Evolutionary conservation across 2,888 invertebrate species (phyloP).

Genomic region (Julus scanicus): DNA sequence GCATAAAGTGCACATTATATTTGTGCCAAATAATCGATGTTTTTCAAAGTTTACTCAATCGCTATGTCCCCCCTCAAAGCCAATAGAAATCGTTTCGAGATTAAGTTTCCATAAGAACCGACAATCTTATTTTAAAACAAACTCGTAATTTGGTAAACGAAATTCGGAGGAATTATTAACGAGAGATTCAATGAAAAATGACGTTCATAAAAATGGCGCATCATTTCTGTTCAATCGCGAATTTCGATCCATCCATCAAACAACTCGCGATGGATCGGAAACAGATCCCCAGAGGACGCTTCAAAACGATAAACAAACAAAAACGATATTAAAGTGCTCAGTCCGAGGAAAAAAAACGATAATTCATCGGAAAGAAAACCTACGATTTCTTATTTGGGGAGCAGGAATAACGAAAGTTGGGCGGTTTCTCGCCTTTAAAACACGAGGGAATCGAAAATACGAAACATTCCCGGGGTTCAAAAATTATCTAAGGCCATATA

Average conservation of each 20-base stretch:
- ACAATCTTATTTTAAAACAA: background rate
- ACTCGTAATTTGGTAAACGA: background rate
- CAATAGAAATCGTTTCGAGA: background rate
- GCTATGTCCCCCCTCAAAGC: background rate
- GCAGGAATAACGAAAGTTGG: background rate
- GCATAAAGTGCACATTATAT: too few species aligned
- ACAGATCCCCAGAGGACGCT: background rate
- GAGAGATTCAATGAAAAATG: constrained; percentile 10
- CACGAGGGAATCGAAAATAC: too few species aligned
- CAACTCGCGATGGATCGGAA: background rate
- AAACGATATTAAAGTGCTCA: constrained; percentile 19
- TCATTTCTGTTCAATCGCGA: background rate
- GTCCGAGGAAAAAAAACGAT: background rate
- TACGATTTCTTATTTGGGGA: background rate
- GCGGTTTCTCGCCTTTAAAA: background rate
- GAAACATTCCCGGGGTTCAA: too few species aligned
- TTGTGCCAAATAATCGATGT: background rate
- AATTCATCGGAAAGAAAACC: background rate
- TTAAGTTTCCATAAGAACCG: background rate
- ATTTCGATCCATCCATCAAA: background rate
- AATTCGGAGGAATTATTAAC: background rate
- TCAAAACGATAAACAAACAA: background rate
- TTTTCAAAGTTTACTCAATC: background rate
- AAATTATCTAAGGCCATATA: too few species aligned
- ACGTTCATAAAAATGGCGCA: constrained; percentile 1